Evolutionary conservation across 2,113 vertebrate genomes (phyloP), one percentile per base, ranked within the genome.

Genomic region (Nesogale talazaci): DNA sequence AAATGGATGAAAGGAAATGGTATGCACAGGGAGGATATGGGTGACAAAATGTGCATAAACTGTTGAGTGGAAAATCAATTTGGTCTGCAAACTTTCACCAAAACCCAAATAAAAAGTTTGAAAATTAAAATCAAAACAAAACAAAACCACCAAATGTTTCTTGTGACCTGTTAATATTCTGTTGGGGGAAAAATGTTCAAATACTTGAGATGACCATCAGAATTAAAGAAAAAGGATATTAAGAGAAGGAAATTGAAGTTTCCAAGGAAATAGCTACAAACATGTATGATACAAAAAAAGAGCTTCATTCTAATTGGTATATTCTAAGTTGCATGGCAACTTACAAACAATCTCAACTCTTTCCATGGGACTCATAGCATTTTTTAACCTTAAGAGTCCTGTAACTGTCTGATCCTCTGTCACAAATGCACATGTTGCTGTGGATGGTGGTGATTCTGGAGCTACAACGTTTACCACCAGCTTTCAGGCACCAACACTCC

Each of bases 401-500:
- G 84, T 95, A 95, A 91, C 92, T 93, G 79, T 92, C 83, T 95
- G 36, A 84, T 94, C 91, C 81, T 67, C 88, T 94, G 59, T 89
- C 89, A 94, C 88, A 96, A 85, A 82, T 96, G 90, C 93, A 63
- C 79, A 42, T 76, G 77, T 76, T 93, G 82, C 94, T 96, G 72
- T 74, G 91, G 94, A 95, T 80, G 83, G 56, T 93, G 42, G 92
- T 96, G 95, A 97, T 82, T 94, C 95, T 52, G 83, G 87, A 96
- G 19, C 87, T 96, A 95, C 90, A 86, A 94, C 95, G 95, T 96
- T 97, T 96, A 92, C 91, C 96, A 95, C 93, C 10, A 95, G 95
- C 81, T 92, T 72, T 97, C 97, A 97, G 97, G 96, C 88, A 93
- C 76, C 95, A 96, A 88, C 93, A 92, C 94, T 97, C 95, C 95